Evolutionary conservation across 2,113 vertebrate species (phyloP).

Genomic region (Cromileptes altivelis): DNA sequence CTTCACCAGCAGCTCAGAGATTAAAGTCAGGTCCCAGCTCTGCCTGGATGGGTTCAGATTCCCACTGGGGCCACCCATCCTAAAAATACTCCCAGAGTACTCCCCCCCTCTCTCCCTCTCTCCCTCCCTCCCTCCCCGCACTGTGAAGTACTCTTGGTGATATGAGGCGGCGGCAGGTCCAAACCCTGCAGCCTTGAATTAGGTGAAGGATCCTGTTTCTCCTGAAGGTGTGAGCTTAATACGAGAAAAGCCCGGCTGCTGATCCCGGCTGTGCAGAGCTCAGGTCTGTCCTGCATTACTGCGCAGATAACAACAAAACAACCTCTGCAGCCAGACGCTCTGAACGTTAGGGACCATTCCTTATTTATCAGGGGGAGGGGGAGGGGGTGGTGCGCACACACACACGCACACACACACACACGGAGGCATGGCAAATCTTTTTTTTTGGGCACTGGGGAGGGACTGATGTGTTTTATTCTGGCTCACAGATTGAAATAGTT

Average conservation of each 20-base stretch:
- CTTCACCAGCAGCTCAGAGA: constrained; percentile 15
- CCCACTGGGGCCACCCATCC: neutral
- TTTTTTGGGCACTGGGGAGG: too few species aligned
- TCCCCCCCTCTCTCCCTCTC: neutral
- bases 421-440: too few species aligned
- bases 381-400: too few species aligned
- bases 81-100: constrained; percentile 49
- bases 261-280: constrained; percentile 34
- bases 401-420: too few species aligned
- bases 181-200: constrained; percentile 34
- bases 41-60: constrained; percentile 2
- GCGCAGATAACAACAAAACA: constrained; percentile 27
- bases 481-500: too few species aligned
- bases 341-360: neutral
- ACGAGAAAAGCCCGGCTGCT: constrained; percentile 42
- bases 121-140: neutral
- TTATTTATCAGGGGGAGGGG: too few species aligned
- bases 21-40: neutral
- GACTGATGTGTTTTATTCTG: too few species aligned
- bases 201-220: constrained; percentile 56
- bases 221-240: constrained; percentile 58
- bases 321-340: neutral
- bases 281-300: constrained; percentile 27
- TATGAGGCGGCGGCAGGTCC: neutral
- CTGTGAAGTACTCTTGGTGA: constrained; percentile 36